phyloP scores from a whole-genome alignment of 2,113 vertebrate genomes.

The Pygoscelis adeliae region DNA sequence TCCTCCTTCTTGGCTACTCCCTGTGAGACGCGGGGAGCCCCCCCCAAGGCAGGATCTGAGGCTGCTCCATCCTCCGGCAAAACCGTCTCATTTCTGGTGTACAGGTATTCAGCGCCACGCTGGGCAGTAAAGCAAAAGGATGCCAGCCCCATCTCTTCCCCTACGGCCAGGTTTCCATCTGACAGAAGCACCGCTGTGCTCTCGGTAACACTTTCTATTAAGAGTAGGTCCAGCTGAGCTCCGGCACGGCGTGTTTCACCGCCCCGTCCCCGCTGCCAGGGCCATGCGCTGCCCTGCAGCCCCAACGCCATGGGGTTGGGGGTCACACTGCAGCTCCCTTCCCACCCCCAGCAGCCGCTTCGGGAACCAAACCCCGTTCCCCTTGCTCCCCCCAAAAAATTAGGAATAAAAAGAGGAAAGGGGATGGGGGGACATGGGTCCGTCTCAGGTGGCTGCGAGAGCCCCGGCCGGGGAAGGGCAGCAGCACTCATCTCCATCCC shows the following conservation, averaged over 20 bases:
- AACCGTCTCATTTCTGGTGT: neutral
- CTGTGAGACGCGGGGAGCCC: neutral
- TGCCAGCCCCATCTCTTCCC: neutral
- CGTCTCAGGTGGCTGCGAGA: neutral
- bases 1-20: neutral
- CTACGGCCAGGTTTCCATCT: rapidly evolving
- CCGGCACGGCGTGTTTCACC: neutral
- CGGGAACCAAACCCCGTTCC: neutral
- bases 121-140: neutral
- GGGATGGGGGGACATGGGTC: rapidly evolving
- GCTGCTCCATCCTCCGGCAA: neutral
- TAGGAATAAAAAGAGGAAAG: neutral
- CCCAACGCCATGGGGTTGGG: rapidly evolving
- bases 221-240: neutral
- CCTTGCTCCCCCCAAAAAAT: neutral
- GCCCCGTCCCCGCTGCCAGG: rapidly evolving
- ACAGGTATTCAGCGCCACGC: rapidly evolving
- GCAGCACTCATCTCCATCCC: neutral
- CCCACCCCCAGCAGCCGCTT: neutral
- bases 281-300: rapidly evolving
- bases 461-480: neutral
- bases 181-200: neutral
- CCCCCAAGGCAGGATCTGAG: neutral
- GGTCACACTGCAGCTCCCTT: neutral
- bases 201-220: neutral